Percentiles rank a stretch among this genome's conserved stretches.
Evolutionary conservation across 2,888 invertebrate species (phyloP).

Genomic region (Sylvicola fuscatus): DNA sequence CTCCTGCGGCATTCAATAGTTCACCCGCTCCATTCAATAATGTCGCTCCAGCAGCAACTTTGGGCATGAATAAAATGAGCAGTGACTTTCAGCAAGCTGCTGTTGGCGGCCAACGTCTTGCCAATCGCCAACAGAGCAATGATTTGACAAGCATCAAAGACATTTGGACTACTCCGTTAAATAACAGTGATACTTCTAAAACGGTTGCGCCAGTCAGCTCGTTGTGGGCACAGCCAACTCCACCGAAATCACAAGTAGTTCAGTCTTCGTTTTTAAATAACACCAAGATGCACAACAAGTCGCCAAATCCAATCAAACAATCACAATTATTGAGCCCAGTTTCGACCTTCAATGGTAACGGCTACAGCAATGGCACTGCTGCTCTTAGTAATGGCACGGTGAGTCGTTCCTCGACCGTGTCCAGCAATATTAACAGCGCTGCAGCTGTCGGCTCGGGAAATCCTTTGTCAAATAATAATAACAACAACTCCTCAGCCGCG

Average conservation of each 20-base stretch:
- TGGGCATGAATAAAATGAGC: slow-evolving; percentile 4
- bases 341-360: slow-evolving; percentile 2
- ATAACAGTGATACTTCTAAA: too few relatives aligned
- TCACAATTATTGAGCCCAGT: not conserved
- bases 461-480: not conserved
- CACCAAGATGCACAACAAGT: not conserved
- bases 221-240: slow-evolving; percentile 6
- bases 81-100: too few relatives aligned
- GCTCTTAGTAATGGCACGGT: too few relatives aligned
- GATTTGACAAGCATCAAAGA: too few relatives aligned
- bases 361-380: slow-evolving; percentile 3
- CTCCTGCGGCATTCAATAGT: slow-evolving; percentile 10
- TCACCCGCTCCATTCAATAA: slow-evolving; percentile 6
- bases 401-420: too few relatives aligned
- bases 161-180: too few relatives aligned
- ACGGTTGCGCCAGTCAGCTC: slow-evolving; percentile 5
- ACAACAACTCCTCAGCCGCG: slow-evolving; percentile 17
- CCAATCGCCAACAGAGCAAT: too few relatives aligned
- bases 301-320: not conserved
- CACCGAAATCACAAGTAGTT: slow-evolving; percentile 8
- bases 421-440: slow-evolving; percentile 9
- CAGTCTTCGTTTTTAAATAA: slow-evolving; percentile 1
- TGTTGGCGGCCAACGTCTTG: too few relatives aligned
- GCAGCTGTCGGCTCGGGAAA: too few relatives aligned
- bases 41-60: slow-evolving; percentile 4